phyloP scores from a whole-genome alignment of 2,797 vertebrate species.

The Sphenopsis melanotis region DNA sequence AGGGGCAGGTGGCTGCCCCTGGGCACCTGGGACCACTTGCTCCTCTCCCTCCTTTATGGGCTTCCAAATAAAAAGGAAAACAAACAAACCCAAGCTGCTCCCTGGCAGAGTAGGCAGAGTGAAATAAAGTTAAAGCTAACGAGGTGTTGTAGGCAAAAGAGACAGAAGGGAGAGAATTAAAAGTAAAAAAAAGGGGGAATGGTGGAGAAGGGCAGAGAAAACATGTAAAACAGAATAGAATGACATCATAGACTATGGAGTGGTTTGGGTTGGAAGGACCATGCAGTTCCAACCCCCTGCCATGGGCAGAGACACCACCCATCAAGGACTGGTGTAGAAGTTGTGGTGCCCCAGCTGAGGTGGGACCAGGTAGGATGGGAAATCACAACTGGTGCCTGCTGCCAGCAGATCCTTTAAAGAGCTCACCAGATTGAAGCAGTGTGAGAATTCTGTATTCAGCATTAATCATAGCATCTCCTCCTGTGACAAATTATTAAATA shows the following conservation, averaged over 20 bases:
- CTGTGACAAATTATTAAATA: background rate
- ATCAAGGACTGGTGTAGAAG: background rate
- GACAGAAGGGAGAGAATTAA: background rate
- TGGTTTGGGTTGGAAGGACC: background rate
- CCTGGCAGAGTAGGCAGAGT: background rate
- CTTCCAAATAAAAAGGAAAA: background rate
- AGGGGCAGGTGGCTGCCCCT: background rate
- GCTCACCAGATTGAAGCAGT: background rate
- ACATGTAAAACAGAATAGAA: fast-evolving
- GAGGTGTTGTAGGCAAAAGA: background rate
- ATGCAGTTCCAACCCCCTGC: background rate
- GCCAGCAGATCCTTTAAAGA: background rate
- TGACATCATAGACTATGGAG: background rate
- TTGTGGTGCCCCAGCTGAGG: background rate
- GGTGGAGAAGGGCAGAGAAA: background rate
- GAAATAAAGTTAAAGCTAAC: background rate
- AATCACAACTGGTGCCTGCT: background rate
- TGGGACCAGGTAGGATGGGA: background rate
- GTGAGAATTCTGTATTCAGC: background rate
- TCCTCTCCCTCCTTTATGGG: background rate
- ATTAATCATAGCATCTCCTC: background rate
- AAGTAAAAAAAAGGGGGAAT: background rate
- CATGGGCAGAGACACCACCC: background rate
- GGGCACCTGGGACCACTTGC: fast-evolving
- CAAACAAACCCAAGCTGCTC: background rate